These are phyloP conservation scores for Hedychridium roseum DNA, from an alignment of 2,888 invertebrate genomes.

Conservation along the genomic window DNA sequence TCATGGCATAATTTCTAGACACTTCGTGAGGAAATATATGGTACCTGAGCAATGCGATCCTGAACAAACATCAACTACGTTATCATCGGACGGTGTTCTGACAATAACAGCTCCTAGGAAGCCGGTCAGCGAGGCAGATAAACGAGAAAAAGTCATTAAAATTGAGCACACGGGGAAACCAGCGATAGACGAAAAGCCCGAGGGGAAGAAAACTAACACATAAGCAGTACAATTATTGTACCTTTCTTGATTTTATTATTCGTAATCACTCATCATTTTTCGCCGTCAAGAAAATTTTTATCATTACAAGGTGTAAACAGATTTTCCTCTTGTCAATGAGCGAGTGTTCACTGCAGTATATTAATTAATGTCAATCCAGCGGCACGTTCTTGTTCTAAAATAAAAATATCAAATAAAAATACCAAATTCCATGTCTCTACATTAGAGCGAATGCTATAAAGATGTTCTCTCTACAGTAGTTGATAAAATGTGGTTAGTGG, in stretches of 20 bases:
- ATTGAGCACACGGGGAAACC: constrained; percentile 36
- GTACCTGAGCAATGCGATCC: constrained; percentile 67
- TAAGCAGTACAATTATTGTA: neutral
- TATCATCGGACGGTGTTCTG: constrained; percentile 84
- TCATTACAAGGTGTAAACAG: neutral
- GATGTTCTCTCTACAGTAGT: too few relatives aligned
- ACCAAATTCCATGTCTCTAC: too few relatives aligned
- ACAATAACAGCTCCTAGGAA: constrained; percentile 78
- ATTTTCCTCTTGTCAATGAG: neutral
- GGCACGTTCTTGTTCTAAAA: too few relatives aligned
- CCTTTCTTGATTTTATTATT: neutral
- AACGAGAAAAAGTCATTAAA: constrained; percentile 37
- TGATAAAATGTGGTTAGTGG: too few relatives aligned
- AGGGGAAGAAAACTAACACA: neutral
- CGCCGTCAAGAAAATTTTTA: neutral
- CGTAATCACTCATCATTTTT: neutral
- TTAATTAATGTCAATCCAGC: neutral
- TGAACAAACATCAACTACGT: constrained; percentile 68
- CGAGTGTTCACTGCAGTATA: neutral
- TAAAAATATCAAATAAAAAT: too few relatives aligned
- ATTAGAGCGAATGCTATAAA: too few relatives aligned
- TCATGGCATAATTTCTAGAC: constrained; percentile 64
- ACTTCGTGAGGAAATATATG: constrained; percentile 50
- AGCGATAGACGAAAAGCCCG: constrained; percentile 16
- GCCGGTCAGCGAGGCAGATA: constrained; percentile 35